These are phyloP conservation scores for Propithecus coquereli DNA, from an alignment of 2,113 vertebrate genomes.

Conservation along the genomic window DNA sequence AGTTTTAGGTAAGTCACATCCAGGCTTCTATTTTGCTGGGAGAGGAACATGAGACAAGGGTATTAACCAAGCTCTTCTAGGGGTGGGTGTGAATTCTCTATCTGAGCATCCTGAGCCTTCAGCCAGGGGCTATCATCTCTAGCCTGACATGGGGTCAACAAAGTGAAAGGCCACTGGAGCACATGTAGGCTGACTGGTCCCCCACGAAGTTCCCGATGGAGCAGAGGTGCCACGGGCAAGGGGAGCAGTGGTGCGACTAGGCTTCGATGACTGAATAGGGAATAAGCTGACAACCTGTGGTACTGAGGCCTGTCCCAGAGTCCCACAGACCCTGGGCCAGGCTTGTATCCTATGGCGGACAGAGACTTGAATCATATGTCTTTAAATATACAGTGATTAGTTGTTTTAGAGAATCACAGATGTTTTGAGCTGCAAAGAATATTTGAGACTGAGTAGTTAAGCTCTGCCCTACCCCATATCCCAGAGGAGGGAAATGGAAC, in stretches of 20 bases:
- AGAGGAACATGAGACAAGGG: background rate
- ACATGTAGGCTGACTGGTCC: rapidly evolving
- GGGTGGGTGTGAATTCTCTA: background rate
- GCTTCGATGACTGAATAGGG: background rate
- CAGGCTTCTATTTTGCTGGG: background rate
- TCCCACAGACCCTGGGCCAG: background rate
- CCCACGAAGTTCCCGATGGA: background rate
- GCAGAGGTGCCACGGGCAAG: background rate
- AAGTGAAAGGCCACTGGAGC: background rate
- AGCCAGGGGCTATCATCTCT: background rate
- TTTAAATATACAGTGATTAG: background rate
- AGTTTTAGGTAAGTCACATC: background rate
- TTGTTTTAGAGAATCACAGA: background rate
- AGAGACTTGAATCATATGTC: background rate
- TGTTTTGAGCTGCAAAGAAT: background rate
- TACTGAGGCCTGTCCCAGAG: background rate
- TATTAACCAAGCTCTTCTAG: background rate
- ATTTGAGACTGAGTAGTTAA: background rate
- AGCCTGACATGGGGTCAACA: background rate
- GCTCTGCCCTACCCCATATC: rapidly evolving
- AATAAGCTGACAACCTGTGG: background rate
- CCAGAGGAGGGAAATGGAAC: background rate
- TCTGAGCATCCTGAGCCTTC: background rate
- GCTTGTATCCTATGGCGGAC: background rate
- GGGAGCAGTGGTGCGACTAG: rapidly evolving